Percentiles rank a stretch among this genome's conserved stretches.
Conservation (phyloP, 2,113 vertebrate species). For the Rhinopithecus roxellana region DNA sequence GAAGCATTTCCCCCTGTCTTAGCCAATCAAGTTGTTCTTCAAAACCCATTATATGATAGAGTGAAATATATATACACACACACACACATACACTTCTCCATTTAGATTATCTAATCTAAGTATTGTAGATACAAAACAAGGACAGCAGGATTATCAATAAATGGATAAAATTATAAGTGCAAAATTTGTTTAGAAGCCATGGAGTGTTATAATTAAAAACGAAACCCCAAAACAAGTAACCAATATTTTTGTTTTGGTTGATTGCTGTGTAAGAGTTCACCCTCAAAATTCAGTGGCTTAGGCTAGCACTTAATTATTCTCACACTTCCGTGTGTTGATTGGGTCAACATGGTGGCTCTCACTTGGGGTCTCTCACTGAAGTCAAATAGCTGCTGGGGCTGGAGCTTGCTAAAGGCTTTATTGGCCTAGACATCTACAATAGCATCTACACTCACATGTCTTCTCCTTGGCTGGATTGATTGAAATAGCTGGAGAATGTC, state of each 20-base stretch:
- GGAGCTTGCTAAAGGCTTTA: background rate
- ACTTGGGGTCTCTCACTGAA: background rate
- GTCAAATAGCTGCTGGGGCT: background rate
- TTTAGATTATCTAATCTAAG: background rate
- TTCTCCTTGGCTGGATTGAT: background rate
- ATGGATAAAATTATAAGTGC: background rate
- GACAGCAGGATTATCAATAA: background rate
- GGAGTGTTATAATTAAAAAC: background rate
- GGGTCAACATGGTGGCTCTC: background rate
- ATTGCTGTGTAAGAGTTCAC: background rate
- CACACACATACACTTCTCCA: background rate
- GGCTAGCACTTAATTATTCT: background rate
- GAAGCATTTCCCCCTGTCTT: background rate
- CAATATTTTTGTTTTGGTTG: background rate
- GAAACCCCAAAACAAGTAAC: background rate
- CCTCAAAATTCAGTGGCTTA: background rate
- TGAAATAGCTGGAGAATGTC: background rate
- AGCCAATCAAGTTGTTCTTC: background rate
- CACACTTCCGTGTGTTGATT: background rate
- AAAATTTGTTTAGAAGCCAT: slow-evolving; percentile 21
- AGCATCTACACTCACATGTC: background rate
- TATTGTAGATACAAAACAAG: slow-evolving; percentile 15
- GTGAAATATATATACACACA: background rate
- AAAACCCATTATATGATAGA: background rate
- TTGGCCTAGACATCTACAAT: background rate